Base-by-base conservation (phyloP, 2,888 invertebrate species). In the Caenorhabditis afra region DNA sequence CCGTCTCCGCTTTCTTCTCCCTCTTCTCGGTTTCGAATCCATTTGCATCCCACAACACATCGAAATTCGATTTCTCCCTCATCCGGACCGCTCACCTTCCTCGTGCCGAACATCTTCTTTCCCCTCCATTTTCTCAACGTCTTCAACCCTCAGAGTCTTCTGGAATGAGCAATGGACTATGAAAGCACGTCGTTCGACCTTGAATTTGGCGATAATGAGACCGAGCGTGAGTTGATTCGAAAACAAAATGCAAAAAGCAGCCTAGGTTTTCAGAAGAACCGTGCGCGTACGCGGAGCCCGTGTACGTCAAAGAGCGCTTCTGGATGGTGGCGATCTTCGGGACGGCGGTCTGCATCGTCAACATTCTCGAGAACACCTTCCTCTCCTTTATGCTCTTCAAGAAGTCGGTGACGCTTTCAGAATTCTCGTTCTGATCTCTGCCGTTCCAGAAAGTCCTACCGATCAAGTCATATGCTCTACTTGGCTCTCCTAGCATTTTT, bases 261-360 rank as follows among this genome's bases (percentile, higher is more conserved):
- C 22, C n/a, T 7, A 37, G 16, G 4, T 29, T 65, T 73, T 58
- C 41, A 73, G 73, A 49, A 47, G 73, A 73, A n/a, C n/a, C 45
- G 37, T 79, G 79, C 37, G 58, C 47, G 3, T 79, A 55, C 37
- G n/a, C 20, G 23, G 74, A 74, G 58, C 79, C 79, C 1, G 67
- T 68, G 7, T 79, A 67, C 53, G 67, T 79, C 41, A 52, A 64
- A 39, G 79, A 79, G 45, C 73, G 79, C 16, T 87, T 88, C 66
- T 81, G 83, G 64, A 79, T 89, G 64, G 89, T 89, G 16, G 81
- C 87, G 22, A 81, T 87, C 3, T 81, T 87, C 37, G 89, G 89
- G 7, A 86, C 87, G 18, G 74, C 81, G 12, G 82, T 89, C 12
- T 81, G 87, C 4, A 59, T 89, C 20, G 68, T 85, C 59, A 85